phyloP scores from a whole-genome alignment of 2,888 invertebrate species.

The Lasioglossum oenotherae region DNA sequence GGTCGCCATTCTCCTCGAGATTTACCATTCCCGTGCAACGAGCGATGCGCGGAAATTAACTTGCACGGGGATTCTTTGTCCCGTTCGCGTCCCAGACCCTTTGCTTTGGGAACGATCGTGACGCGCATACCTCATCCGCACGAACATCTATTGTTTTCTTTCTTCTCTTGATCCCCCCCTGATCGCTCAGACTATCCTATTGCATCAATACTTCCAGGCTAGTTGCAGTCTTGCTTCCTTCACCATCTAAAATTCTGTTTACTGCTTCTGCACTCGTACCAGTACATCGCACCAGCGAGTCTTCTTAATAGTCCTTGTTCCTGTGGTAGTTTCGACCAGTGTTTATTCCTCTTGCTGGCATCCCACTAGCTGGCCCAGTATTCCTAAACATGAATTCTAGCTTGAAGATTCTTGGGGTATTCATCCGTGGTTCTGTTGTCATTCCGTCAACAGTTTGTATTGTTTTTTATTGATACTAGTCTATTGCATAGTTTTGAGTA shows the following conservation, averaged over 20 bases:
- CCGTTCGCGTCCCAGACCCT: not conserved
- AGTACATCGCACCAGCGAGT: too few species aligned
- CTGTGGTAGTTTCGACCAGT: not conserved
- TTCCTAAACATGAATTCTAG: not conserved
- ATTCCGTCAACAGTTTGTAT: not conserved
- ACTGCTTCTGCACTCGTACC: not conserved
- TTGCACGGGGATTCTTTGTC: constrained; percentile 19
- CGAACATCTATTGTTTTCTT: not conserved
- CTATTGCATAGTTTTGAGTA: not conserved
- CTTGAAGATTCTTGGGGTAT: too few species aligned
- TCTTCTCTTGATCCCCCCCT: not conserved
- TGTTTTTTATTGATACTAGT: not conserved
- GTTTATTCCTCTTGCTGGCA: too few species aligned
- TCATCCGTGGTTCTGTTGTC: not conserved
- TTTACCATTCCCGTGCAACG: not conserved
- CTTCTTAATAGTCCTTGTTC: too few species aligned
- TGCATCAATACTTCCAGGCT: not conserved
- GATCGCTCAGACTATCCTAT: not conserved
- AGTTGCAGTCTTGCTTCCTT: not conserved
- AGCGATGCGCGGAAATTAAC: not conserved
- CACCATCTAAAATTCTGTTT: not conserved
- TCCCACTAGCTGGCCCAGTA: too few species aligned
- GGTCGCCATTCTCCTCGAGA: constrained; percentile 38
- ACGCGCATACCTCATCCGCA: not conserved
- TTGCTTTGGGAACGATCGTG: not conserved